Conservation (phyloP, 1,140 invertebrate species). For the Nomia melanderi region DNA sequence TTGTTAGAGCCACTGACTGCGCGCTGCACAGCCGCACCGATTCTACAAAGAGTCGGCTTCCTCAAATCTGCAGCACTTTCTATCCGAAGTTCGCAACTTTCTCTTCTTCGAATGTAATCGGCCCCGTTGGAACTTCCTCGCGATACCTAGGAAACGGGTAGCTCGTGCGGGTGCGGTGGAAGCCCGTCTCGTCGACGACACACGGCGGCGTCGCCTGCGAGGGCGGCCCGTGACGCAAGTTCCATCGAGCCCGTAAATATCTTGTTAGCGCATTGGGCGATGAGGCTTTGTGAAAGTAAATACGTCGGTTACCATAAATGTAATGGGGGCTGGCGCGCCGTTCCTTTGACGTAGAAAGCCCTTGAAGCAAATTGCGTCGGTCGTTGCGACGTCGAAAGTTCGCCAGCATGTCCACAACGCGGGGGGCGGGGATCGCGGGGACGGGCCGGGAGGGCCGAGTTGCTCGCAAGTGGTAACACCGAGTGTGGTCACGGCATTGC, state of each 20-base stretch:
- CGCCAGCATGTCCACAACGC: slow-evolving; percentile 44
- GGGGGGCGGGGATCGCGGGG: background rate
- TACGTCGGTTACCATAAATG: slow-evolving; percentile 38
- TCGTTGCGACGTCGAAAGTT: slow-evolving; percentile 50
- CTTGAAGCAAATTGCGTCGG: slow-evolving; percentile 41
- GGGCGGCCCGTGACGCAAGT: background rate
- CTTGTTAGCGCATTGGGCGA: slow-evolving; percentile 7
- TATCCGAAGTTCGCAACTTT: too few relatives aligned
- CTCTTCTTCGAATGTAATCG: too few relatives aligned
- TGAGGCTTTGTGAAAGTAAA: slow-evolving; percentile 26
- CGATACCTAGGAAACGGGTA: too few relatives aligned
- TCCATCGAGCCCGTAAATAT: slow-evolving; percentile 36
- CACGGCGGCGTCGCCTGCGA: background rate
- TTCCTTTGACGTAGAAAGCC: slow-evolving; percentile 57
- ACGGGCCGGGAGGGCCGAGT: background rate
- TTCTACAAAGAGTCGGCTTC: too few relatives aligned
- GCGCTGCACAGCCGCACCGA: too few relatives aligned
- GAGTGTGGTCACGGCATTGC: slow-evolving; percentile 62
- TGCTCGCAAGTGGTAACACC: slow-evolving; percentile 53
- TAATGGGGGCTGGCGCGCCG: slow-evolving; percentile 19
- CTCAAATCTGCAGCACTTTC: too few relatives aligned
- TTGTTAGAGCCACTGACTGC: too few relatives aligned
- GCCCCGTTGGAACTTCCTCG: too few relatives aligned
- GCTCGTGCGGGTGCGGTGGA: too few relatives aligned
- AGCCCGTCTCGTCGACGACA: background rate